phyloP scores from a whole-genome alignment of 2,113 vertebrate species.

The Riparia riparia region DNA sequence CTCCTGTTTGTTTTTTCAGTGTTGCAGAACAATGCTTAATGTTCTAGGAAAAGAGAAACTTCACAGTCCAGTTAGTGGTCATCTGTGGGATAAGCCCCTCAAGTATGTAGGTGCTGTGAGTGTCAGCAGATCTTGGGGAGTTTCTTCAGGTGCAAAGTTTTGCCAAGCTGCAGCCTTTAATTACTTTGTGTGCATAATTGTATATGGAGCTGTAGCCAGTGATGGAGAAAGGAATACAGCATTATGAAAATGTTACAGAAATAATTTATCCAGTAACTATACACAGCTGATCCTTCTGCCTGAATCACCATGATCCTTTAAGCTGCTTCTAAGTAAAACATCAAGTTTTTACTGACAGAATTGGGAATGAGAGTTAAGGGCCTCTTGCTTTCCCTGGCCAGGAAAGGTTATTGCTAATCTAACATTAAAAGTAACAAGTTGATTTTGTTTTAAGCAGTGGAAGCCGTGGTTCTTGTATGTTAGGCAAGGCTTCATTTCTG shows the following conservation, averaged over 20 bases:
- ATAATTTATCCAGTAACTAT: background rate
- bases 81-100: background rate
- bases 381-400: background rate
- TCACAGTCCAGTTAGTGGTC: background rate
- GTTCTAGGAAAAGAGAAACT: background rate
- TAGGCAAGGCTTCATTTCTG: background rate
- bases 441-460: background rate
- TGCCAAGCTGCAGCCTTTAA: background rate
- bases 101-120: background rate
- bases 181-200: background rate
- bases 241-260: background rate
- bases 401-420: background rate
- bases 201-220: background rate
- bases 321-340: background rate
- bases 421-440: background rate
- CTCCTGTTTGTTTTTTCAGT: background rate
- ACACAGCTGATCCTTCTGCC: background rate
- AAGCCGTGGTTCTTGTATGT: background rate
- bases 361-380: background rate
- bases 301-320: background rate
- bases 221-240: background rate
- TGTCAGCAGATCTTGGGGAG: background rate
- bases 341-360: background rate
- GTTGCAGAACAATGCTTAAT: background rate
- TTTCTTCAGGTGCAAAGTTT: background rate